These are phyloP conservation scores for Tethya wilhelma DNA, from an alignment of 37 sponge, comb jelly and placozoan species.

Conservation along the genomic window DNA sequence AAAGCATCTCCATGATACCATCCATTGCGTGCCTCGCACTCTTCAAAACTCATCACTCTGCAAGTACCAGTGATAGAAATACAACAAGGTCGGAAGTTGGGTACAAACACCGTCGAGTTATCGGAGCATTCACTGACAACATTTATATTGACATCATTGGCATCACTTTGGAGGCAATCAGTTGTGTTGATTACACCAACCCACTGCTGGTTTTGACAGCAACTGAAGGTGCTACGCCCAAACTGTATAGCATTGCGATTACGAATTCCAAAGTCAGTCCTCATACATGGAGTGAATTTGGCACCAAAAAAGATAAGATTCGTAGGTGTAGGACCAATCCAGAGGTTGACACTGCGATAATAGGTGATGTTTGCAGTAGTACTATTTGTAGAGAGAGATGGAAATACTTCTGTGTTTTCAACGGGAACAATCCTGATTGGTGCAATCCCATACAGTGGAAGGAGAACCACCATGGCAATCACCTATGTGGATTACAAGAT, in stretches of 20 bases:
- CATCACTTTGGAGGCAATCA: conserved; percentile 13
- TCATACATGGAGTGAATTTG: conserved; percentile 96
- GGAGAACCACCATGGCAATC: conserved; percentile 49
- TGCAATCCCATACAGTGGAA: conserved; percentile 43
- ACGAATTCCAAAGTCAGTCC: conserved; percentile 80
- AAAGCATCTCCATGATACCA: conserved; percentile 53
- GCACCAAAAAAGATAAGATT: conserved; percentile 84
- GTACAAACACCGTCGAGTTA: neutral
- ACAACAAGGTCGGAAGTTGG: conserved; percentile 89
- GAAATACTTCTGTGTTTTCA: conserved; percentile 2
- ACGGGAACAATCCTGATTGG: conserved; percentile 47
- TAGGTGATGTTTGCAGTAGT: conserved; percentile 46
- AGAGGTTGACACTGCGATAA: conserved; percentile 69
- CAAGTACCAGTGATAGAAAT: conserved; percentile 84
- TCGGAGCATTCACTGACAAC: neutral
- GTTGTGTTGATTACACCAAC: conserved; percentile 28
- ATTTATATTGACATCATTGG: neutral
- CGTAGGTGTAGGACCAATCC: conserved; percentile 83
- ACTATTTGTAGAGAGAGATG: conserved; percentile 25
- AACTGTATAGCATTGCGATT: conserved; percentile 5
- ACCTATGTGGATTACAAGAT: conserved; percentile 9
- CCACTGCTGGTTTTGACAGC: conserved; percentile 55
- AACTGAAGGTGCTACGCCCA: conserved; percentile 42
- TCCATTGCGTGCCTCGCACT: conserved; percentile 79
- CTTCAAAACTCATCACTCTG: conserved; percentile 42